A percentile compares a stretch with the other conserved stretches of the same genome.
Conservation (phyloP, 2,888 invertebrate genomes). For the Drosophila vallismaia region DNA sequence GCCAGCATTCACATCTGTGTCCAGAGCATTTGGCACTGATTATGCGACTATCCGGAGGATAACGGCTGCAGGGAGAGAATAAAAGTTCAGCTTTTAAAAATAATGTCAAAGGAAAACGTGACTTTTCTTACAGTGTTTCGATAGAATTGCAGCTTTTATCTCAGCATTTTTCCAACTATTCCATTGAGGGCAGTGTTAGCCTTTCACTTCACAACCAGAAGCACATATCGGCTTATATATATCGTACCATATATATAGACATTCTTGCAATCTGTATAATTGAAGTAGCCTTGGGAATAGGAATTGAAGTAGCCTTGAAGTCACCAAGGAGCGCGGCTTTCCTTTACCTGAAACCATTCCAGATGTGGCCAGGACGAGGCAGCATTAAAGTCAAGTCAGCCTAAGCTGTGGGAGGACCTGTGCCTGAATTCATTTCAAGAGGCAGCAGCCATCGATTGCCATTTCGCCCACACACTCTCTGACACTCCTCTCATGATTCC, state of each 20-base stretch:
- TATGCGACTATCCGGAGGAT: constrained; percentile 52
- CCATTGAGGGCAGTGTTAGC: constrained; percentile 4
- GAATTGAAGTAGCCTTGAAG: constrained; percentile 24
- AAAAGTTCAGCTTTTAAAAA: neutral
- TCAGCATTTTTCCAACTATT: neutral
- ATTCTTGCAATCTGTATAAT: constrained; percentile 63
- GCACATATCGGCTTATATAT: constrained; percentile 4
- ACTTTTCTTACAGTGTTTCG: neutral
- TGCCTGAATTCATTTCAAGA: constrained; percentile 56
- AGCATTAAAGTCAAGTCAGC: constrained; percentile 53
- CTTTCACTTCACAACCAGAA: neutral
- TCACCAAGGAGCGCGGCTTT: neutral
- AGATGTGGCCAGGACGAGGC: constrained; percentile 4
- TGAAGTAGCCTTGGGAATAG: constrained; percentile 56
- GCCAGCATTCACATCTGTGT: constrained; percentile 43
- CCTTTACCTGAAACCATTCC: constrained; percentile 11
- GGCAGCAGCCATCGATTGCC: constrained; percentile 53
- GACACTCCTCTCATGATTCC: neutral
- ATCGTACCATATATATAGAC: constrained; percentile 4
- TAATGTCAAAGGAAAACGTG: no score
- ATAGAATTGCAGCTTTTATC: neutral
- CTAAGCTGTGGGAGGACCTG: constrained; percentile 15
- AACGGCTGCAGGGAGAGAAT: constrained; percentile 7
- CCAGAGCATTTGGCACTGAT: constrained; percentile 57
- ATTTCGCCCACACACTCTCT: constrained; percentile 12